phyloP scores from a whole-genome alignment of 2,113 vertebrate genomes.

The Misgurnus anguillicaudatus region DNA sequence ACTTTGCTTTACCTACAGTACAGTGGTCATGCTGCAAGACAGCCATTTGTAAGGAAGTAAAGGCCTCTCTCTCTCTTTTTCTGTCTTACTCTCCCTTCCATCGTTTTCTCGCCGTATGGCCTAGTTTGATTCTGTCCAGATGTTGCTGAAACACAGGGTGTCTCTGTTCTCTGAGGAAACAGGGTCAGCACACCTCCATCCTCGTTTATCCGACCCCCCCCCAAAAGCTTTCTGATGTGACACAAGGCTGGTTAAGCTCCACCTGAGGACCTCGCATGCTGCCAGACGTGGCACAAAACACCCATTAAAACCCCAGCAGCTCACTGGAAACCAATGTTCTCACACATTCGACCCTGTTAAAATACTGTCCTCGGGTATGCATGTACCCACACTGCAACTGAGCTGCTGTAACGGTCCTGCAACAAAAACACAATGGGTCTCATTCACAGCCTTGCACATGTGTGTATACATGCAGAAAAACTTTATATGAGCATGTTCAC shows the following conservation, averaged over 20 bases:
- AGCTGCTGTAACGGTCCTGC: conserved; percentile 23
- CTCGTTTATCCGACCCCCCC: background rate
- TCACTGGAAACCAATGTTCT: conserved; percentile 17
- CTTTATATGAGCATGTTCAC: no score
- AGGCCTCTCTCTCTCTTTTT: conserved; percentile 33
- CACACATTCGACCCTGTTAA: conserved; percentile 49
- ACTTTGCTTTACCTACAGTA: conserved; percentile 63
- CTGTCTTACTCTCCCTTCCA: background rate
- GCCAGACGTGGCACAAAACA: conserved; percentile 42
- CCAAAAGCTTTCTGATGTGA: conserved; percentile 42
- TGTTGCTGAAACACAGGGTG: conserved; percentile 58
- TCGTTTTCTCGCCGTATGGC: conserved; percentile 14
- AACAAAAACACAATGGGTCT: conserved; percentile 23
- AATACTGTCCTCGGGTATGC: conserved; percentile 60
- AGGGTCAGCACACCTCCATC: conserved; percentile 27
- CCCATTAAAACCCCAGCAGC: conserved; percentile 31
- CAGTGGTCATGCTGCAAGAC: conserved; percentile 35
- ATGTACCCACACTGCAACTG: conserved; percentile 35
- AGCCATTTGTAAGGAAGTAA: conserved; percentile 9
- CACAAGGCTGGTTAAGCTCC: conserved; percentile 46
- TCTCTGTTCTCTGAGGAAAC: conserved; percentile 59
- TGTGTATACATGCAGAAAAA: no score
- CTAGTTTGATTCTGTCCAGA: conserved; percentile 62
- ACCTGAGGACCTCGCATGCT: conserved; percentile 59
- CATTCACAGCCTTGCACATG: no score